Evolutionary conservation across 2,797 vertebrate genomes (phyloP).

Genomic region (Acanthopagrus latus): DNA sequence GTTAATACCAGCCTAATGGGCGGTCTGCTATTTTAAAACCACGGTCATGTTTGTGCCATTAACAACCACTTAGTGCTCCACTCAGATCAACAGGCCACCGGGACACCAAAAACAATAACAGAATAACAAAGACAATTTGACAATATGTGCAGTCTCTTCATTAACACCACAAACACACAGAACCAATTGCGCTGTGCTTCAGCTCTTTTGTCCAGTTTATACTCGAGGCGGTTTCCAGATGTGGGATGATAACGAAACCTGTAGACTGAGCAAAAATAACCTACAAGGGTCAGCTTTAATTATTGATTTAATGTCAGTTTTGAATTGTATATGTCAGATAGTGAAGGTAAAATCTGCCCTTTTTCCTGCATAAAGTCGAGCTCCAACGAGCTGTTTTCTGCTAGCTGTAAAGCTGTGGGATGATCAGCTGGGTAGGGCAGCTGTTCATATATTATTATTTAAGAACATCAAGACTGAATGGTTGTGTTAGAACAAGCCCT

Average conservation of each 20-base stretch:
- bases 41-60: constrained; percentile 85
- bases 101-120: constrained; percentile 73
- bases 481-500: not conserved
- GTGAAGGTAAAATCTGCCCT: not conserved
- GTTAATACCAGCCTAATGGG: constrained; percentile 89
- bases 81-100: constrained; percentile 78
- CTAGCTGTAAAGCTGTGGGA: not conserved
- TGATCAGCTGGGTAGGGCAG: not conserved
- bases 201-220: not conserved
- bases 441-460: too few relatives aligned
- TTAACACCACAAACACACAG: constrained; percentile 28
- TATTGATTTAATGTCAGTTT: not conserved
- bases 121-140: constrained; percentile 61
- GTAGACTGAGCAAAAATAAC: not conserved
- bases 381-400: not conserved
- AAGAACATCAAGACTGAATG: not conserved
- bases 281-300: not conserved
- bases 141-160: constrained; percentile 48
- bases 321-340: not conserved
- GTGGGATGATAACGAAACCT: not conserved
- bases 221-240: constrained; percentile 3
- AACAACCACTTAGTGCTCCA: constrained; percentile 81
- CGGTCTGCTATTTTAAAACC: constrained; percentile 88
- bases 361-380: not conserved
- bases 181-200: not conserved